Evolutionary conservation across 1,140 invertebrate species (phyloP).

Genomic region (Papilio dardanus): DNA sequence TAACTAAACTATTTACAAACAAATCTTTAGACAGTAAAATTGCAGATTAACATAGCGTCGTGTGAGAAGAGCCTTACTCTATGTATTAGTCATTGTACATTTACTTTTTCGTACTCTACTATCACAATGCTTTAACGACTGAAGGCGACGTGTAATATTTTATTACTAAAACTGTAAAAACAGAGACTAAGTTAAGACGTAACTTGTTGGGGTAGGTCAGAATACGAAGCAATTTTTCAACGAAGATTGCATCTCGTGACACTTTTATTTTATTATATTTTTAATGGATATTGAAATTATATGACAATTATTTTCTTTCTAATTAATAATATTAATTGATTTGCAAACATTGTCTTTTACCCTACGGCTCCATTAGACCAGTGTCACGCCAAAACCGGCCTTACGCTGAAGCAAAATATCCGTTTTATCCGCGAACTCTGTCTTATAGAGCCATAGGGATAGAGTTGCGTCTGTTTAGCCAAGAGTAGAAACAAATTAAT

Average conservation of each 20-base stretch:
- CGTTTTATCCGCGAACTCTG: no score
- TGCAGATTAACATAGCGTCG: no score
- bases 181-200: conserved; percentile 47
- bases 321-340: not conserved
- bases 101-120: conserved; percentile 49
- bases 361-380: no score
- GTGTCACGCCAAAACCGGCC: no score
- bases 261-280: not conserved
- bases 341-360: no score
- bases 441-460: no score
- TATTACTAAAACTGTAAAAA: conserved; percentile 56
- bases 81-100: conserved; percentile 55
- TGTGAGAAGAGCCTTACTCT: no score
- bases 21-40: no score
- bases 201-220: conserved; percentile 49
- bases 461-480: no score
- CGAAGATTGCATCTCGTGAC: not conserved
- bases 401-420: no score
- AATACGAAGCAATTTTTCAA: not conserved
- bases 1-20: no score
- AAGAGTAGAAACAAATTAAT: no score
- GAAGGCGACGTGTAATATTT: conserved; percentile 60
- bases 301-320: not conserved
- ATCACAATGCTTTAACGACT: conserved; percentile 66
- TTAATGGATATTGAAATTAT: not conserved